A percentile compares a stretch with the other conserved stretches of the same genome.
Evolutionary conservation across 2,888 invertebrate genomes (phyloP).

Genomic region (Malthinus seriepunctatus): DNA sequence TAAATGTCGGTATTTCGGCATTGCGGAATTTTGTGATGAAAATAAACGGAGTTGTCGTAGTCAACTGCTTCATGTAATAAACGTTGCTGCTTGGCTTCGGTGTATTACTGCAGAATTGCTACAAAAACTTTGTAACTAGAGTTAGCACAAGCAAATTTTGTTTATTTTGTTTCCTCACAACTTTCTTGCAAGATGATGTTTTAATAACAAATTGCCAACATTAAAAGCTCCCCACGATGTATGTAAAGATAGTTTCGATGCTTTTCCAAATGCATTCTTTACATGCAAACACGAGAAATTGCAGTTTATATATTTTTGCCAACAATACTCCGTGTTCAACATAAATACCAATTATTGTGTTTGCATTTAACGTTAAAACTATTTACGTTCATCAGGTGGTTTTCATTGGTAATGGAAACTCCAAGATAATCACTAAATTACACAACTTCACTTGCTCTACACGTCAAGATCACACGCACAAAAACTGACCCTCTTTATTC

Average conservation of each 20-base stretch:
- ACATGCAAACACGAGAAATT: too few relatives aligned
- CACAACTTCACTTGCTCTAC: too few relatives aligned
- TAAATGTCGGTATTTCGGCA: constrained; percentile 28
- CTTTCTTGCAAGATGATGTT: constrained; percentile 10
- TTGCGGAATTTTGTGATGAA: constrained; percentile 25
- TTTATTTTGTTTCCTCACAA: constrained; percentile 19
- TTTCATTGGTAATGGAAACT: background rate
- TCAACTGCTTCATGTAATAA: constrained; percentile 28
- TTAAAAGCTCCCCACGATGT: background rate
- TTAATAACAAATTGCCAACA: constrained; percentile 4
- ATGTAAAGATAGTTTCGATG: background rate
- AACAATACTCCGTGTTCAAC: background rate
- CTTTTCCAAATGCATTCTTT: too few relatives aligned
- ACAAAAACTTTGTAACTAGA: constrained; percentile 24
- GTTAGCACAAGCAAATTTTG: constrained; percentile 18
- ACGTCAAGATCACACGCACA: too few relatives aligned
- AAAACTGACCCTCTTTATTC: too few relatives aligned
- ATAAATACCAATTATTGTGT: background rate
- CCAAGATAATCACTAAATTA: too few relatives aligned
- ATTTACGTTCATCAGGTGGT: constrained; percentile 2
- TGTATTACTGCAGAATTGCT: constrained; percentile 25
- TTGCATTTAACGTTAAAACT: background rate
- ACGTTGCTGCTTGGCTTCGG: constrained; percentile 23
- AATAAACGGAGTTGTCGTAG: constrained; percentile 29
- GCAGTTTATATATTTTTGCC: too few relatives aligned